A percentile compares a stretch with the other conserved stretches of the same genome.
Evolutionary conservation across 2,113 vertebrate genomes (phyloP).

Genomic region (Tricholaema leucomelas): DNA sequence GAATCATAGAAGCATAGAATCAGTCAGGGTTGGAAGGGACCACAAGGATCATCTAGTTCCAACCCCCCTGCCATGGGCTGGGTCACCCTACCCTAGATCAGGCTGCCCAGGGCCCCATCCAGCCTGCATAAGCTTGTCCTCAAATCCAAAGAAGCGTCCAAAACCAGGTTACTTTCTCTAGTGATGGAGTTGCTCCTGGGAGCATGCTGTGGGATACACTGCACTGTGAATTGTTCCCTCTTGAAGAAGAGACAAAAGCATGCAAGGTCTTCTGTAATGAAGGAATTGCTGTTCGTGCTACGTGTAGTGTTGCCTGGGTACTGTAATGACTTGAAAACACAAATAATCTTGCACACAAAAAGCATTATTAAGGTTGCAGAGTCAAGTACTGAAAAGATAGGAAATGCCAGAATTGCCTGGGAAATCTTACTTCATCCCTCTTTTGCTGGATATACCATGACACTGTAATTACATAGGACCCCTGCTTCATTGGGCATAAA

Average conservation of each 20-base stretch:
- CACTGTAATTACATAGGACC: neutral
- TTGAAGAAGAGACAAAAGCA: neutral
- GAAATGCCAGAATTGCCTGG: neutral
- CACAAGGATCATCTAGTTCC: no score
- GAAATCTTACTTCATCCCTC: neutral
- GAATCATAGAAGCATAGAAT: no score
- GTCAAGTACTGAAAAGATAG: slow-evolving; percentile 12
- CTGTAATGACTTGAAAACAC: neutral
- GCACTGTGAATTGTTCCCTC: neutral
- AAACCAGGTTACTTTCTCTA: neutral
- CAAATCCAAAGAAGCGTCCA: neutral
- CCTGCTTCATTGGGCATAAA: neutral
- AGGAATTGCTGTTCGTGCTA: neutral
- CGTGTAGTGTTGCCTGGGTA: neutral
- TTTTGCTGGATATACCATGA: neutral
- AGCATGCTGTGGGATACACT: neutral
- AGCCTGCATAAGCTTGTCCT: no score
- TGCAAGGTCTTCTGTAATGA: neutral
- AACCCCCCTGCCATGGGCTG: no score
- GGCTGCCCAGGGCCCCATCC: no score
- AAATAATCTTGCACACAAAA: neutral
- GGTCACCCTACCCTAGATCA: no score
- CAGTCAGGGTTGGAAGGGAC: no score
- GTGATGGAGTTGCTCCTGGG: neutral
- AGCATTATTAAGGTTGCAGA: neutral